phyloP scores from a whole-genome alignment of 2,888 invertebrate genomes.

The Lycia hirtaria region DNA sequence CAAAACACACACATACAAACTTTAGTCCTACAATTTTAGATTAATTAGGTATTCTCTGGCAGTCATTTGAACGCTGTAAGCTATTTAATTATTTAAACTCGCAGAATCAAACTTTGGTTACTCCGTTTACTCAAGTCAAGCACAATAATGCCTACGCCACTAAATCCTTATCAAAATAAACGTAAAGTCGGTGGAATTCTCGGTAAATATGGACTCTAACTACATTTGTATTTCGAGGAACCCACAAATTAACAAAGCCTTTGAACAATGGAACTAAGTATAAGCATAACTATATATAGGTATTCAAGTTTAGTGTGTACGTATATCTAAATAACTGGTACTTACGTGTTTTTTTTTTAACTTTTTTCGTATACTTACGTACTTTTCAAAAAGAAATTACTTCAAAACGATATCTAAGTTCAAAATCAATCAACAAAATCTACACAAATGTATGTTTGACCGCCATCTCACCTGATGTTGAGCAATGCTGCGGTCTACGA shows the following conservation, averaged over 20 bases:
- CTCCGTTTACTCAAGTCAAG: conserved; percentile 22
- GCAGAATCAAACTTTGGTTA: conserved; percentile 23
- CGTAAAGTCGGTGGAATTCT: conserved; percentile 19
- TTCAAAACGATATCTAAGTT: too few species aligned
- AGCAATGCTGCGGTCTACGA: too few species aligned
- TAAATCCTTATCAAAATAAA: conserved; percentile 27
- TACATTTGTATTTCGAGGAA: conserved; percentile 16
- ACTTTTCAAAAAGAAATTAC: too few species aligned
- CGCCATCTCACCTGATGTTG: too few species aligned
- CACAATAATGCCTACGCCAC: conserved; percentile 27
- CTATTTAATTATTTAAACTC: conserved; percentile 19
- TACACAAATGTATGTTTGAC: too few species aligned
- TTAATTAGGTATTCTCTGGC: not conserved
- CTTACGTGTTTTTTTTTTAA: too few species aligned
- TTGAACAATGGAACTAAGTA: not conserved
- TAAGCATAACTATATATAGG: too few species aligned
- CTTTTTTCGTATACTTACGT: too few species aligned
- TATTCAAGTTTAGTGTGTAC: too few species aligned
- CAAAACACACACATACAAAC: not conserved
- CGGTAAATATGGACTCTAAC: conserved; percentile 20
- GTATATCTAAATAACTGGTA: too few species aligned
- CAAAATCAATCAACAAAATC: too few species aligned
- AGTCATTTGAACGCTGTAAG: conserved; percentile 7
- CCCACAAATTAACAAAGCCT: conserved; percentile 5
- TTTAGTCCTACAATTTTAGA: not conserved